Evolutionary conservation across 2,797 vertebrate genomes (phyloP), one percentile per base, ranked within the genome.

Genomic region (Merluccius polli): DNA sequence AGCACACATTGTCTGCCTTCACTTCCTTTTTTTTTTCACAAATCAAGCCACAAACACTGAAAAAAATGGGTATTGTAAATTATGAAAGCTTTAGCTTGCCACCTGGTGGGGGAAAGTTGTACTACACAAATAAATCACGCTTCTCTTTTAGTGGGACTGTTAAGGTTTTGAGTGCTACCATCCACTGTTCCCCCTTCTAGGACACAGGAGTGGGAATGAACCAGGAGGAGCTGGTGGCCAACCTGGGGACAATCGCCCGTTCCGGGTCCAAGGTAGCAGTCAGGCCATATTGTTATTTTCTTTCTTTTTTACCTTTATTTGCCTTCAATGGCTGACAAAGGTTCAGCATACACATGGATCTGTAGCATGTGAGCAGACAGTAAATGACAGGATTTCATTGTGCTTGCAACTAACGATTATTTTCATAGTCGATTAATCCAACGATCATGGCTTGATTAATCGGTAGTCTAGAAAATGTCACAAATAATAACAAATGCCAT

Each of bases 131-230:
- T 11, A n/a, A n/a, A n/a, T 12, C 1, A 36, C 27, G 65, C 13
- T 35, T 48, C 10, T 38, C 12, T 18, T 65, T 65, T 65, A 27
- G 24, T 65, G n/a, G 24, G 59, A 27, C 59, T 65, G 59, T 59
- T 10, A 24, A 2, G 52, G 52, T 9, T n/a, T 59, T 24, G 21
- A n/a, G n/a, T n/a, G n/a, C 4, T 52, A 52, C n/a, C 52, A 63
- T 59, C 52, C 5, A 24, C 69, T 48, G 24, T 44, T 27, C 24
- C 69, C 52, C 71, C 13, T 83, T 83, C 21, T 85, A 99, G 98
- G 98, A 99, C 86, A 99, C 97, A 0, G 98, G 98, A 72, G 90
- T 98, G 9, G 98, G 97, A 36, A 99, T 99, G 98, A 97, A 91
- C 75, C 90, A 93, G 73, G 96, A 96, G 73, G 98, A 99, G 67